Evolutionary conservation across 2,113 vertebrate species (phyloP).

Genomic region (Callithrix jacchus): DNA sequence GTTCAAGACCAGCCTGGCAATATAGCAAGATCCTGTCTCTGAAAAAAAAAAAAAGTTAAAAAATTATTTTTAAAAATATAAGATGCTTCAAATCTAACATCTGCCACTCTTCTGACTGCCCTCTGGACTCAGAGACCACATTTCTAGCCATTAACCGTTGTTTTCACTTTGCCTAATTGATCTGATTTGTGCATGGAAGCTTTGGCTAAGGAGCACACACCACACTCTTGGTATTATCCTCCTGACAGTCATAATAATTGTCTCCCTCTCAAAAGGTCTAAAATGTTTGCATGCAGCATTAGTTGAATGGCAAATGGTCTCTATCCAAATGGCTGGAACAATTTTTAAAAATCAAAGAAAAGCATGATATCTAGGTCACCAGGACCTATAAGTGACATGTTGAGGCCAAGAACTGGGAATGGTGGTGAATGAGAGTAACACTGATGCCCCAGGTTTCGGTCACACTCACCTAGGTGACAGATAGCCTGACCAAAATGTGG

Average conservation of each 20-base stretch:
- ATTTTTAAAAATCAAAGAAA: not conserved
- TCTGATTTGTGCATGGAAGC: not conserved
- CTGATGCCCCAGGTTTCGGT: not conserved
- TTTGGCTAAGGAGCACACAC: not conserved
- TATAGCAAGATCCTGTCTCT: too few relatives aligned
- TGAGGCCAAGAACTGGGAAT: not conserved
- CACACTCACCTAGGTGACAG: not conserved
- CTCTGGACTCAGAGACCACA: not conserved
- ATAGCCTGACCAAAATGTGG: not conserved
- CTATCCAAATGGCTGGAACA: not conserved
- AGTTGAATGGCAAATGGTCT: not conserved
- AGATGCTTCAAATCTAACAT: not conserved
- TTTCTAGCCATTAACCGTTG: not conserved
- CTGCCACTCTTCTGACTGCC: not conserved
- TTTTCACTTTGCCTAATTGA: not conserved
- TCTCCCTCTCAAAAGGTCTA: not conserved
- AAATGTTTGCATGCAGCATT: not conserved
- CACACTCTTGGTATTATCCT: not conserved
- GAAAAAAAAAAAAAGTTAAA: too few relatives aligned
- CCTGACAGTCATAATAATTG: not conserved
- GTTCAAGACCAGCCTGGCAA: too few relatives aligned
- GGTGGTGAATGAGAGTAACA: not conserved
- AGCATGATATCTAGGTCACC: not conserved
- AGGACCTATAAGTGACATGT: not conserved
- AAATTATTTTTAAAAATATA: too few relatives aligned